Conservation (phyloP, 2,113 vertebrate species). For the Hemichromis elongatus region DNA sequence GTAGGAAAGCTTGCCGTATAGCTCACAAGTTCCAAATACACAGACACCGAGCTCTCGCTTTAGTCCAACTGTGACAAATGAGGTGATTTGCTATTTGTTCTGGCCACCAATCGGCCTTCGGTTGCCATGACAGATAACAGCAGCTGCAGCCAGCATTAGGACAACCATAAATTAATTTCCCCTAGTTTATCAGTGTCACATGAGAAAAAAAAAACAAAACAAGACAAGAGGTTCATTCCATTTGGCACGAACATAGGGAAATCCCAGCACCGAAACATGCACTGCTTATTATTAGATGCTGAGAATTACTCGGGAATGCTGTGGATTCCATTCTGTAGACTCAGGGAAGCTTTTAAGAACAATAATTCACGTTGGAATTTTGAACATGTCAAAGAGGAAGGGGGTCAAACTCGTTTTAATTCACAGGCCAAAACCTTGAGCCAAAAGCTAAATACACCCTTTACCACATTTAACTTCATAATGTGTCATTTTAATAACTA, state of each 20-base stretch:
- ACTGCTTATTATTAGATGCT: not conserved
- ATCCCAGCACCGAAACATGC: not conserved
- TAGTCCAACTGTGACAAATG: not conserved
- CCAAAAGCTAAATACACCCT: not conserved
- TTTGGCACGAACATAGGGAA: not conserved
- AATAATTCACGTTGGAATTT: not conserved
- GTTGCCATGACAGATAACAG: not conserved
- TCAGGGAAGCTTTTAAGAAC: not conserved
- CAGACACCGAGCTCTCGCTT: not conserved
- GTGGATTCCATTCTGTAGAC: not conserved
- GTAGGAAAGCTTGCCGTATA: not conserved
- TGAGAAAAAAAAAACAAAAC: not conserved
- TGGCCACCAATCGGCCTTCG: not conserved
- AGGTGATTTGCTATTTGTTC: not conserved
- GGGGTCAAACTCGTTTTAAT: not conserved
- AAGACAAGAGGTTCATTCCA: not conserved
- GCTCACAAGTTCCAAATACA: not conserved
- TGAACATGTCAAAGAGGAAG: not conserved
- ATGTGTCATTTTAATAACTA: not conserved
- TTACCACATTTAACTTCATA: not conserved
- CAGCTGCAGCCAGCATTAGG: not conserved
- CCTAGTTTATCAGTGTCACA: not conserved
- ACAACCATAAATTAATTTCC: not conserved
- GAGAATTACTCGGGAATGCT: not conserved
- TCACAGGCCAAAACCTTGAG: not conserved